These are phyloP conservation scores for Physeter macrocephalus DNA, from an alignment of 2,113 vertebrate genomes.

Conservation along the genomic window DNA sequence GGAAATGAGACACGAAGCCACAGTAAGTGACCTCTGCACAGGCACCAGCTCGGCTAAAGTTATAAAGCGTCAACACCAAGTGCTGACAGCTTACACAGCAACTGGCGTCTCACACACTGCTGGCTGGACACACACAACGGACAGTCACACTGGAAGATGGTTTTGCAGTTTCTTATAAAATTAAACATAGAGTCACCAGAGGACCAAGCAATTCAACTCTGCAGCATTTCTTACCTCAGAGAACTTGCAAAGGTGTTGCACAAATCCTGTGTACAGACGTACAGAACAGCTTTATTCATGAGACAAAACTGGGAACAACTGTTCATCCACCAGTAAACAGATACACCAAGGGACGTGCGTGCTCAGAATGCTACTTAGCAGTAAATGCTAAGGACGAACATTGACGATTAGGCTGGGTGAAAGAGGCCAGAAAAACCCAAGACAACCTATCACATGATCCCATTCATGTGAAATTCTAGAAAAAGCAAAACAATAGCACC, in stretches of 20 bases:
- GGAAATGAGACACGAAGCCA: neutral
- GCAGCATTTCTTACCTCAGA: neutral
- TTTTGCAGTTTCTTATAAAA: neutral
- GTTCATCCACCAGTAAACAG: accelerated
- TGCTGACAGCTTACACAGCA: neutral
- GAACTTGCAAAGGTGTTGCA: neutral
- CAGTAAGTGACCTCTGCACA: neutral
- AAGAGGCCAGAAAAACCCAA: neutral
- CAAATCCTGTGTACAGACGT: neutral
- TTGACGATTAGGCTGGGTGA: too few species aligned
- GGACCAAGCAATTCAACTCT: neutral
- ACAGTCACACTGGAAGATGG: neutral
- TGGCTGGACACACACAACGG: accelerated
- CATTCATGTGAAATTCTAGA: neutral
- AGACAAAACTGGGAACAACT: neutral
- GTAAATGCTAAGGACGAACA: neutral
- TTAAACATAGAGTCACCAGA: neutral
- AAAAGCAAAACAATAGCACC: neutral
- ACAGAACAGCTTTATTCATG: neutral
- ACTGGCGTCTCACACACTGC: neutral
- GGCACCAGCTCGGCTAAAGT: neutral
- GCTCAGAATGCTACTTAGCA: neutral
- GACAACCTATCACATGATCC: neutral
- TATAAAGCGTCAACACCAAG: neutral
- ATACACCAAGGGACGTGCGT: accelerated